Evolutionary conservation across 2,888 invertebrate species (phyloP).

Genomic region (Clistopyga incitator): DNA sequence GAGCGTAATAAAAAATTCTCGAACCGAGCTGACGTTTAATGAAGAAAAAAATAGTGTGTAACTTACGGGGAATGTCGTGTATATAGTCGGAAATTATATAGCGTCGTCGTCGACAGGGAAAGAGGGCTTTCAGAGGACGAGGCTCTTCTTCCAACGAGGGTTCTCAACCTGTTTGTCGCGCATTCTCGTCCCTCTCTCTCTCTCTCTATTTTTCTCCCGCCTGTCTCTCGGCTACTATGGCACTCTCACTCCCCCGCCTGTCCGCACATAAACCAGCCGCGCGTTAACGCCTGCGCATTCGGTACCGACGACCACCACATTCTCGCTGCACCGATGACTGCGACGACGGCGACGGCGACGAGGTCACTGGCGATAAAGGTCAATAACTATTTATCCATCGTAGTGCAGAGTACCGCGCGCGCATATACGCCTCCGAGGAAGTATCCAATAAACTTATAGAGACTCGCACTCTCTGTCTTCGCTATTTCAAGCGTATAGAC

Average conservation of each 20-base stretch:
- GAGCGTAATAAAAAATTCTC: too few relatives aligned
- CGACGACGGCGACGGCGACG: conserved; percentile 53
- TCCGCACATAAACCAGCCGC: conserved; percentile 40
- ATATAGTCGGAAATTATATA: not conserved
- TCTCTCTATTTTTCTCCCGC: conserved; percentile 18
- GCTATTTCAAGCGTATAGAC: not conserved
- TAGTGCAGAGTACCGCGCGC: conserved; percentile 47
- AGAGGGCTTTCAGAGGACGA: conserved; percentile 21
- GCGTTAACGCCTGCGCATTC: conserved; percentile 62
- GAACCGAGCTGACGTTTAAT: not conserved
- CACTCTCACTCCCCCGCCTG: conserved; percentile 19
- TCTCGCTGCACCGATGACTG: conserved; percentile 60
- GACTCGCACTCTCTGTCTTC: not conserved
- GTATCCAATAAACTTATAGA: conserved; percentile 6
- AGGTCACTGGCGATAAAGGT: conserved; percentile 75
- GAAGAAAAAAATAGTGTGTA: not conserved
- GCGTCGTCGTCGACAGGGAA: not conserved
- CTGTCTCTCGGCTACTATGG: conserved; percentile 5
- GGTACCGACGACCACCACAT: conserved; percentile 48
- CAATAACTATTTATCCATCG: conserved; percentile 76
- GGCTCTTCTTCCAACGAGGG: conserved; percentile 32
- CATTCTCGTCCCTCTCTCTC: not conserved
- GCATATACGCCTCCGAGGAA: conserved; percentile 38
- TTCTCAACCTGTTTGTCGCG: conserved; percentile 47
- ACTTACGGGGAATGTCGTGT: not conserved